Evolutionary conservation across 2,888 invertebrate species (phyloP), one percentile per base, ranked within the genome.

Genomic region (Maniola hyperantus): DNA sequence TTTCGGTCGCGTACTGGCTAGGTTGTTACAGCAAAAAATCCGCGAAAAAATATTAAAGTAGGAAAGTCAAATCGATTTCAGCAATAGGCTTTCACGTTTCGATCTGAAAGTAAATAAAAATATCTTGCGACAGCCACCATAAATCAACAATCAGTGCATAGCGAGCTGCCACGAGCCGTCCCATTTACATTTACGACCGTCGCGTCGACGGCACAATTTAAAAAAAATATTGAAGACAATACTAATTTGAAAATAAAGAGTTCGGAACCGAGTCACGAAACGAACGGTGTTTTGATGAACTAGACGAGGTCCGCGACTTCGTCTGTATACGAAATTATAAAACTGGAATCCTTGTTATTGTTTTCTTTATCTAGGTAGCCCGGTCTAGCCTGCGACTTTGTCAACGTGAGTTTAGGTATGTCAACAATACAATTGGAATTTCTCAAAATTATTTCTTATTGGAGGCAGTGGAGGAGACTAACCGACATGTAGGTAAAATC

Each of bases 181-280:
- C 74, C 73, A 83, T 80, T 80, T 77, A 78, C 79, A 80, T 82
- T 79, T 77, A 82, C 76, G 77, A 79, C 69, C 72, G 65, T 69
- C 36, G 44, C 5, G 6, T 1, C 48, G 58, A 62, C 64, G 67
- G 65, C 68, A 69, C 72, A 73, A 74, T 73, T 75, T 74, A 72
- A 73, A 73, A 76, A 76, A 78, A 77, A 74, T 72, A 76, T 69
- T 71, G 73, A 76, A 73, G 71, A 74, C 71, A 70, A 81, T 77
- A 80, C 79, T 82, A 82, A 83, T 83, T 82, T 79, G 77, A 78
- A 80, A 82, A 80, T 76, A 76, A 75, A 78, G 77, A 72, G 72
- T 72, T 76, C 66, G 44, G 76, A 77, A 77, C 73, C 74, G 73
- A 88, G 91, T 91, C 91, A 91, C 91, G 91, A 84, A 88, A 81